A percentile compares a stretch with the other conserved stretches of the same genome.
Evolutionary conservation across 2,113 vertebrate species (phyloP).

Genomic region (Eudyptes chrysolophus): DNA sequence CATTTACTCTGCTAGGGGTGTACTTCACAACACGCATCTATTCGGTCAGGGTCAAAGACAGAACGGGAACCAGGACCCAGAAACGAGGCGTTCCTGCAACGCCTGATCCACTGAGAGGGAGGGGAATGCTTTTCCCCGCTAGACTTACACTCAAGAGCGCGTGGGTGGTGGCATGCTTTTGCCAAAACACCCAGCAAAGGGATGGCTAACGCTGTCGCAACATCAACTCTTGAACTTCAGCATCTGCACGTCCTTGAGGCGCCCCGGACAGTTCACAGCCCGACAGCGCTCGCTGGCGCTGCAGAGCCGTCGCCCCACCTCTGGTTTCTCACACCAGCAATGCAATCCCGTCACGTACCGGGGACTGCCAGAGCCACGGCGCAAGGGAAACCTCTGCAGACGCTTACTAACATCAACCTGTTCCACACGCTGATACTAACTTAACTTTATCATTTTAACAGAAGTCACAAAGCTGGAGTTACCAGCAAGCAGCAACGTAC

Average conservation of each 20-base stretch:
- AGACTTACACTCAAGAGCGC: not conserved
- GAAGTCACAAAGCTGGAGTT: accelerated
- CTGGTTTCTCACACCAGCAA: not conserved
- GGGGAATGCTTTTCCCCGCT: not conserved
- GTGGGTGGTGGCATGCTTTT: accelerated
- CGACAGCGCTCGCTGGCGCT: accelerated
- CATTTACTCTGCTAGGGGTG: accelerated
- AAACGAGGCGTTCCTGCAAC: accelerated
- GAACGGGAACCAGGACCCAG: not conserved
- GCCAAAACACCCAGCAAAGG: not conserved
- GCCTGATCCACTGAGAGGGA: accelerated
- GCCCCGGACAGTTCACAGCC: accelerated
- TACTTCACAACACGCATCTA: accelerated
- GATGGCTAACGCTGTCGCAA: not conserved
- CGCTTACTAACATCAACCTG: accelerated
- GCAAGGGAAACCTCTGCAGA: not conserved
- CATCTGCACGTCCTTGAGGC: not conserved
- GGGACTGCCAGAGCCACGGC: not conserved
- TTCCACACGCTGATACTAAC: accelerated
- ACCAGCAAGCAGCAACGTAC: conserved; percentile 17
- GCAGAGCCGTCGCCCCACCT: accelerated
- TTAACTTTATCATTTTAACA: accelerated
- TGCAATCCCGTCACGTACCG: accelerated
- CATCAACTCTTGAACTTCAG: not conserved
- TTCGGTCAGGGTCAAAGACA: accelerated